Percentiles rank a stretch among this genome's conserved stretches.
phyloP scores from a whole-genome alignment of 2,797 vertebrate genomes.

The Chiroxiphia lanceolata region DNA sequence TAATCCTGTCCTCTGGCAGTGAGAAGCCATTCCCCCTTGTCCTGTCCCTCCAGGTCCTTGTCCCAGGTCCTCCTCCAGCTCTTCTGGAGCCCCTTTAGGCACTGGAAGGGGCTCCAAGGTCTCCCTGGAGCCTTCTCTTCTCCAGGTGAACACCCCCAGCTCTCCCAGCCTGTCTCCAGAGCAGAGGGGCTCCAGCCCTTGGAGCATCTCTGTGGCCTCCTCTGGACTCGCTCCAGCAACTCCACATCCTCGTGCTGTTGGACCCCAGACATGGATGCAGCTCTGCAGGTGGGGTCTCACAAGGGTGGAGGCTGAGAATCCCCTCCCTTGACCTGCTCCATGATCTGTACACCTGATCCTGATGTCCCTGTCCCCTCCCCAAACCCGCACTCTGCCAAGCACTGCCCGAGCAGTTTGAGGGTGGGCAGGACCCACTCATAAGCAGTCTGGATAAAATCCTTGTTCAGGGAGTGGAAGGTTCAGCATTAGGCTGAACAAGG shows the following conservation, averaged over 20 bases:
- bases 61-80: not conserved
- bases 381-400: not conserved
- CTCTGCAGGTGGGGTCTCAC: not conserved
- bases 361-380: not conserved
- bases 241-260: rapidly evolving
- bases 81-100: not conserved
- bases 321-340: not conserved
- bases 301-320: not conserved
- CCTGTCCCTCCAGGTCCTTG: rapidly evolving
- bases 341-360: not conserved
- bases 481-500: not conserved
- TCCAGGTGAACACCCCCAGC: not conserved
- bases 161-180: not conserved
- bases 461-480: not conserved
- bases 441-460: not conserved
- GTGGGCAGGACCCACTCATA: not conserved
- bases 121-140: not conserved
- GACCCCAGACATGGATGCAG: rapidly evolving
- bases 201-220: rapidly evolving
- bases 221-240: not conserved
- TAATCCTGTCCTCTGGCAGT: rapidly evolving
- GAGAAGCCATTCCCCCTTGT: not conserved
- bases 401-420: not conserved
- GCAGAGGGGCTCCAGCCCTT: not conserved
- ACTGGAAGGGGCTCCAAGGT: not conserved